Evolutionary conservation across 2,888 invertebrate genomes (phyloP), one percentile per base, ranked within the genome.

Genomic region (Elmis aenea): DNA sequence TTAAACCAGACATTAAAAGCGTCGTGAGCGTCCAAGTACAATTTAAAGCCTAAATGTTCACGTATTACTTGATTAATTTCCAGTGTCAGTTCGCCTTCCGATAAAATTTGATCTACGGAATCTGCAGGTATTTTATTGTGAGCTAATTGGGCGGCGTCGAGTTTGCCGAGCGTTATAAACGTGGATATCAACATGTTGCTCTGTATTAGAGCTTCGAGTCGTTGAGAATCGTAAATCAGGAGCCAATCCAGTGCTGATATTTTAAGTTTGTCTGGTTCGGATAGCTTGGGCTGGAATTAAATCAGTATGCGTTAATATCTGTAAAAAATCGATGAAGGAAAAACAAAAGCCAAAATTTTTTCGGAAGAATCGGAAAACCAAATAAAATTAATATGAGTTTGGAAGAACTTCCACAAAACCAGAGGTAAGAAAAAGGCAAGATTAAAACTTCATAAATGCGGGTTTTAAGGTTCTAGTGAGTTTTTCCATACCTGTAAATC

Each of bases 1-100:
- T 84, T 79, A 51, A 87, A 87, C 94, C 94, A 95, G 53, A 88
- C 85, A 45, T 83, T 82, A 67, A 92, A 94, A 4, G 85, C 81
- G 65, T 93, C 90, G 42, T 90, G 75, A 2, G 89, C 91, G 56
- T 87, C 83, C 48, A 95, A 70, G 62, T 93, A 95, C 0, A 88
- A 79, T 66, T 87, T 85, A 57, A 90, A 79, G 65, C 93, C 90
- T 16, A 94, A 72, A 68, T 88, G 87, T 64, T 95, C 94, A 49
- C 87, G 78, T 33, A 93, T 62, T 28, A 67, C 67, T 48, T 70
- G 70, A 43, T 71, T 54, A 3, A 64, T 63, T 51, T 74, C 68
- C 49, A 72, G 61, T 34, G 75, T 64, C 27, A 73, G 50, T 57
- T 71, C 69, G 52, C 69, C 55, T 31, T 67, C 57, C 24, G 66